Evolutionary conservation across 1,140 invertebrate species (phyloP), one percentile per base, ranked within the genome.

Genomic region (Eciton burchellii): DNA sequence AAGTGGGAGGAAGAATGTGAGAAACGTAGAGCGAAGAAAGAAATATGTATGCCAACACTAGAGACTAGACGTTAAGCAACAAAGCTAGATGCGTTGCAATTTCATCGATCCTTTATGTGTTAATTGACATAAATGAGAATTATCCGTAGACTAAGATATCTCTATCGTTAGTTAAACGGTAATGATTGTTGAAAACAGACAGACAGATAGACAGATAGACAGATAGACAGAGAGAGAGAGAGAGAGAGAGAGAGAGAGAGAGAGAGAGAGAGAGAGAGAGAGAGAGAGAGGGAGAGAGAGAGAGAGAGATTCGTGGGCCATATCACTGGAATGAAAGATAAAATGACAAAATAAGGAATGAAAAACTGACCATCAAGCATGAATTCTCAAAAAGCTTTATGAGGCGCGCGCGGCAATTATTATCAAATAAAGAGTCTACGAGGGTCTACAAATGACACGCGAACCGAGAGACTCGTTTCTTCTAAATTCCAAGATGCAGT

Each of bases 391-490:
- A 88, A 88, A 91, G 84, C 88, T 91, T 90, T 90, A 91, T 88
- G 83, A 79, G 49, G 57, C 88, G 88, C 89, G 84, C 68, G 81
- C 81, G 68, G 88, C 87, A 91, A 92, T 93, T 92, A 93, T 93
- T 93, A 93, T 92, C 90, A 81, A 92, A 93, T 93, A 89, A 93
- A 93, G 91, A 90, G 84, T 88, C 87, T 91, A 91, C 77, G 72
- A 85, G 52, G 56, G 8, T 74, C 84, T 79, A 74, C 84, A 91
- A 91, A 90, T 90, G 88, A 90, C 91, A 92, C 87, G 87, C 82
- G 66, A 89, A 89, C 88, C 84, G 74, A 73, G 88, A 77, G 49
- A 84, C 63, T 82, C 82, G 59, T 84, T n/a, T n/a, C 65, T 45
- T 60, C 57, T 54, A 21, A 47, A 81, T n/a, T 19, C 19, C 16